A percentile compares a stretch with the other conserved stretches of the same genome.
Evolutionary conservation across 2,888 invertebrate species (phyloP).

Genomic region (Opisthograptis luteolata): DNA sequence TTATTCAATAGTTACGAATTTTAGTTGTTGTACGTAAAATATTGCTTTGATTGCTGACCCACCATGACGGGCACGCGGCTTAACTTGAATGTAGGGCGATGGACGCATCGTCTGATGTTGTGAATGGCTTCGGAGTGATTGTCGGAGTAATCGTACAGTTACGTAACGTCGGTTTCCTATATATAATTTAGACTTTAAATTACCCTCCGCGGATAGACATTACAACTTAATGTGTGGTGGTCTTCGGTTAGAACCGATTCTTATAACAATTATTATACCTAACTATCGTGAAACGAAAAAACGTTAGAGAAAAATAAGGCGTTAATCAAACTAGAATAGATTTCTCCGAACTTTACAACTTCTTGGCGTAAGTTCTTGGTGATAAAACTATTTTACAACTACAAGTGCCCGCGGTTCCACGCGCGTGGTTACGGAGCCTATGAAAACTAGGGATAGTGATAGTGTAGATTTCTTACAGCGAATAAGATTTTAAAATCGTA

Average conservation of each 20-base stretch:
- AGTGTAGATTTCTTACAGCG: too few relatives aligned
- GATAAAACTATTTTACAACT: too few relatives aligned
- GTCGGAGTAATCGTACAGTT: slow-evolving; percentile 2
- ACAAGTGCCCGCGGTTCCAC: too few relatives aligned
- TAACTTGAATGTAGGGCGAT: slow-evolving; percentile 5
- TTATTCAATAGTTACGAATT: too few relatives aligned
- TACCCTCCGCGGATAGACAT: slow-evolving; percentile 10
- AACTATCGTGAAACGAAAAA: neutral
- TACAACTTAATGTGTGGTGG: slow-evolving; percentile 16
- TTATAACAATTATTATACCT: neutral
- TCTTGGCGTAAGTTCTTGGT: neutral
- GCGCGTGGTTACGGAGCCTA: too few relatives aligned
- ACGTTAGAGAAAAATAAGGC: neutral
- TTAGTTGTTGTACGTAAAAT: neutral
- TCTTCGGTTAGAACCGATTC: slow-evolving; percentile 15
- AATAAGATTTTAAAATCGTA: too few relatives aligned
- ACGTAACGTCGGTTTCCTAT: slow-evolving; percentile 19
- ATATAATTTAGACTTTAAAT: slow-evolving; percentile 21
- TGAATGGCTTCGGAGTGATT: slow-evolving; percentile 8
- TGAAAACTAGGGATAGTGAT: too few relatives aligned
- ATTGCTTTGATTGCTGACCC: neutral
- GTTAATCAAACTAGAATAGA: neutral
- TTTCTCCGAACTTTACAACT: neutral
- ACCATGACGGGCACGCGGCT: neutral
- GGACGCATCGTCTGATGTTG: neutral